Percentiles rank a stretch among this genome's conserved stretches.
These are phyloP conservation scores for Invenusta paracnida DNA, from an alignment of 2,888 invertebrate species.

Conservation along the genomic window DNA sequence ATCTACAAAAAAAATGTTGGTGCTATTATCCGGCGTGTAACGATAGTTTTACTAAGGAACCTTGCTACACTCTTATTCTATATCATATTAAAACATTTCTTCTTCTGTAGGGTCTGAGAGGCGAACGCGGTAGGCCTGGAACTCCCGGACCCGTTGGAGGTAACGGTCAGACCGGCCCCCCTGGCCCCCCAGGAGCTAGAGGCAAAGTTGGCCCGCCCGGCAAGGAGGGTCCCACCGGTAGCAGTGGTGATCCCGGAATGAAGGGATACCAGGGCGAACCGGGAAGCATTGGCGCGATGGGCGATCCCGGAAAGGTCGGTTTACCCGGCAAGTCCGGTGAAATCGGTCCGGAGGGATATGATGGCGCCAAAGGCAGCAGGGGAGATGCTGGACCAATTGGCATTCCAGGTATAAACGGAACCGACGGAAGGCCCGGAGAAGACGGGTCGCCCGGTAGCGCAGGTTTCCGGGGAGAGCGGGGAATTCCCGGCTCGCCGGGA, in stretches of 20 bases:
- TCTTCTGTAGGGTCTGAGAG: background rate
- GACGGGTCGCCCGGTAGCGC: background rate
- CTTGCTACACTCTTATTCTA: too few species aligned
- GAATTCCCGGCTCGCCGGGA: conserved; percentile 9
- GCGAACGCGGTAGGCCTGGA: conserved; percentile 34
- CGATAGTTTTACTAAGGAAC: too few species aligned
- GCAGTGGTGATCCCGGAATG: background rate
- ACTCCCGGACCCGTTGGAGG: background rate
- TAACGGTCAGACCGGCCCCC: conserved; percentile 23
- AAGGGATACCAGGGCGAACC: conserved; percentile 38
- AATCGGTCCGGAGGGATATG: conserved; percentile 11
- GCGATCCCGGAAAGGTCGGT: conserved; percentile 24
- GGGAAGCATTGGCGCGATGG: conserved; percentile 34
- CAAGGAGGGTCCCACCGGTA: conserved; percentile 18
- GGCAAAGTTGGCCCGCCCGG: conserved; percentile 30
- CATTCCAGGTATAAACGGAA: conserved; percentile 6
- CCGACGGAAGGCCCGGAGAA: conserved; percentile 9
- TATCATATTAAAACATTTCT: too few species aligned
- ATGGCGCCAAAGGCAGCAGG: conserved; percentile 15
- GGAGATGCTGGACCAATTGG: conserved; percentile 18
- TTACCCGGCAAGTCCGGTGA: conserved; percentile 35
- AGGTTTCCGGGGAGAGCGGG: background rate
- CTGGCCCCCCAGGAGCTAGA: conserved; percentile 29
- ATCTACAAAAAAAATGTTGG: too few species aligned
- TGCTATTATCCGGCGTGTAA: too few species aligned